Evolutionary conservation across 2,113 vertebrate species (phyloP).

Genomic region (Sphaerodactylus townsendi): DNA sequence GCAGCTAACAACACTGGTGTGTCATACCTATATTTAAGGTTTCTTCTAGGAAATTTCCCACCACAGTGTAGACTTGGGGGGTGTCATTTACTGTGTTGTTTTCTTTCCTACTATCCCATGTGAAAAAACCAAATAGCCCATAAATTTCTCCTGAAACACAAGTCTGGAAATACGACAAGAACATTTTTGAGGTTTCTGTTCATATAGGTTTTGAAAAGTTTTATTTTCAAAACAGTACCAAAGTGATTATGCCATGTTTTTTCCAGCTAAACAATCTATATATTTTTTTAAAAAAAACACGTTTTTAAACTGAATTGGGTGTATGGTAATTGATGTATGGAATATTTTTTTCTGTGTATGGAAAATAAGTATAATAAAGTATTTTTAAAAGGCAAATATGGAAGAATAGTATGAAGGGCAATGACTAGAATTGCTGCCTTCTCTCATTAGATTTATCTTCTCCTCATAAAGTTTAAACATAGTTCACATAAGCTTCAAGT

Average conservation of each 20-base stretch:
- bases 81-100: constrained; percentile 26
- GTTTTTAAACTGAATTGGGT: too few species aligned
- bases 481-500: neutral
- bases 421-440: constrained; percentile 6
- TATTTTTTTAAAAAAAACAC: constrained; percentile 3
- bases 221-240: constrained; percentile 45
- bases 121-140: constrained; percentile 8
- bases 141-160: constrained; percentile 48
- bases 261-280: neutral
- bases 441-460: constrained; percentile 17
- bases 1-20: neutral
- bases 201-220: constrained; percentile 41
- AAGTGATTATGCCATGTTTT: constrained; percentile 9
- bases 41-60: neutral
- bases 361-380: too few species aligned
- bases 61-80: neutral
- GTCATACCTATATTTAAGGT: neutral
- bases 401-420: neutral
- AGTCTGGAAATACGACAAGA: constrained; percentile 24
- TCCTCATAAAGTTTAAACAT: neutral
- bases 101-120: constrained; percentile 14
- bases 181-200: constrained; percentile 25
- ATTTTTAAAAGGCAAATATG: neutral
- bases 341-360: too few species aligned
- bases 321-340: too few species aligned